These are phyloP conservation scores for Aphelocoma californica DNA, from an alignment of 2,797 vertebrate species.

Conservation along the genomic window DNA sequence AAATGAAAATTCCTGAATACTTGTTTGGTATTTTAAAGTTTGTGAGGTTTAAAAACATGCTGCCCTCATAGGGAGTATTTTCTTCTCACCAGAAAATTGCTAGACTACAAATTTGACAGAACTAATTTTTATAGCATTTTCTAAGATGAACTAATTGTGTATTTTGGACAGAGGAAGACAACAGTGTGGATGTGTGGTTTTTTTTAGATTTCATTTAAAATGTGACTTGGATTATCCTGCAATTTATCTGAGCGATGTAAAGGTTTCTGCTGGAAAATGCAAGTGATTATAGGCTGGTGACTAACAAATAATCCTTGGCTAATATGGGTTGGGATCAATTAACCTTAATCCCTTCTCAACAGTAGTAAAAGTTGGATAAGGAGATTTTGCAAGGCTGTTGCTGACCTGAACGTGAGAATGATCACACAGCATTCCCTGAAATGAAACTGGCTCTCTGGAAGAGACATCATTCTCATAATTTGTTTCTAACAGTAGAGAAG, in stretches of 20 bases:
- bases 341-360: constrained; percentile 48
- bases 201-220: neutral
- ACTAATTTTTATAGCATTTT: neutral
- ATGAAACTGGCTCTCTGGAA: neutral
- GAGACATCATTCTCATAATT: neutral
- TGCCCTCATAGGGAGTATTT: neutral
- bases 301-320: constrained; percentile 40
- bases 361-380: constrained; percentile 52
- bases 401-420: neutral
- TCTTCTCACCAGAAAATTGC: neutral
- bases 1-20: neutral
- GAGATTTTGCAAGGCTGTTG: neutral
- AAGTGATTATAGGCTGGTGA: constrained; percentile 3
- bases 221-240: constrained; percentile 27
- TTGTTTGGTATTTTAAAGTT: neutral
- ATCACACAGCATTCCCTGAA: neutral
- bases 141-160: neutral
- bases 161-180: neutral
- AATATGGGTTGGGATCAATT: constrained; percentile 5
- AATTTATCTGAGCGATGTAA: neutral
- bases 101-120: constrained; percentile 16
- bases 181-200: neutral
- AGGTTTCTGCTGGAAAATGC: constrained; percentile 22
- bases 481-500: neutral
- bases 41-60: neutral